A percentile compares a stretch with the other conserved stretches of the same genome.
Conservation (phyloP, 2,888 invertebrate genomes). For the Drosophila acutilabella region DNA sequence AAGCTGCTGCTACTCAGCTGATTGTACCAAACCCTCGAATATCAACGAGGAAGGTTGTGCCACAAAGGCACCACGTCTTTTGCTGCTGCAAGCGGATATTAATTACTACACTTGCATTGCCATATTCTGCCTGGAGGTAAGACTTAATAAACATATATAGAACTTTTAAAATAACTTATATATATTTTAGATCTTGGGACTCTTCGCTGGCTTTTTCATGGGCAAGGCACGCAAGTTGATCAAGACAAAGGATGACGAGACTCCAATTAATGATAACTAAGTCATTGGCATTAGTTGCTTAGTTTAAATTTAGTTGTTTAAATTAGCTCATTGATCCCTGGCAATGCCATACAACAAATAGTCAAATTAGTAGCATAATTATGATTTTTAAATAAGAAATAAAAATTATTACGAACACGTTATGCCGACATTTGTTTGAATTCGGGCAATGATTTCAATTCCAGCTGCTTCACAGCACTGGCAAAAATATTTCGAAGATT, state of each 20-base stretch:
- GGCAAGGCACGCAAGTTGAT: slow-evolving; percentile 67
- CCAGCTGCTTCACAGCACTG: slow-evolving; percentile 52
- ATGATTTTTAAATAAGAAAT: slow-evolving; percentile 32
- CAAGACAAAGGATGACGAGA: slow-evolving; percentile 69
- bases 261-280: slow-evolving; percentile 65
- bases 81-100: slow-evolving; percentile 58
- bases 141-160: not conserved
- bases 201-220: slow-evolving; percentile 61
- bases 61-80: slow-evolving; percentile 47
- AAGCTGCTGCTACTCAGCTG: slow-evolving; percentile 74
- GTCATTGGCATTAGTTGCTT: not conserved
- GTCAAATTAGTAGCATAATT: slow-evolving; percentile 47
- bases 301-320: slow-evolving; percentile 23
- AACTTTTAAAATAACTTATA: not conserved
- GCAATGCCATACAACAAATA: slow-evolving; percentile 40
- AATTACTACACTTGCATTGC: slow-evolving; percentile 63
- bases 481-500: slow-evolving; percentile 3
- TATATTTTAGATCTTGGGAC: slow-evolving; percentile 49
- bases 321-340: slow-evolving; percentile 19
- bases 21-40: slow-evolving; percentile 69
- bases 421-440: not conserved
- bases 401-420: not conserved
- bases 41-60: slow-evolving; percentile 74
- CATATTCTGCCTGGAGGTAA: slow-evolving; percentile 68
- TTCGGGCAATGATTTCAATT: slow-evolving; percentile 10